Base-by-base conservation (phyloP, 2,797 vertebrate species). In the Siniperca obscura region DNA sequence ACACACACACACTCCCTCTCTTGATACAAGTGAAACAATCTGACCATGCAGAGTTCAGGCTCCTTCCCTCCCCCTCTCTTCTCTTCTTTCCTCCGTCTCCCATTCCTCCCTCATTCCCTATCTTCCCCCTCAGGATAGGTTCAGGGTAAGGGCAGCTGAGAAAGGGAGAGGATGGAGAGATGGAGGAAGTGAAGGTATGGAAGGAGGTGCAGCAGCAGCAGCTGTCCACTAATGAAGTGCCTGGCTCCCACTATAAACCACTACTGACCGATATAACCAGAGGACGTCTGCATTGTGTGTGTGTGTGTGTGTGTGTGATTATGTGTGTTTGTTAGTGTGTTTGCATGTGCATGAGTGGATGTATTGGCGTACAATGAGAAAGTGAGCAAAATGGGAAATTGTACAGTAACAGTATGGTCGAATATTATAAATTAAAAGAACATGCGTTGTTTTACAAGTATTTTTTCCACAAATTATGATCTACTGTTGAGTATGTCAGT, bases 151-250 rank as follows among this genome's bases (percentile, higher is more conserved):
- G 91, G 89, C 94, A 93, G 70, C 57, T 25, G 44, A 70, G 74
- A 81, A 81, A 70, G 74, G 72, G 75, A 50, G 73, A 82, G 74
- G 86, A 85, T 86, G 62, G 81, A 87, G 82, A 53, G 85, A 84
- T 76, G 82, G 74, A 90, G 74, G 74, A 83, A 84, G 78, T 82
- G 78, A 81, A 86, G 70, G 84, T 79, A 83, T 82, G 70, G 80
- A 83, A 81, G 86, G 80, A 90, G 83, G 69, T 72, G 70, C 70
- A 84, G 82, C 78, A 80, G 64, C 86, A 84, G 89, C 87, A 88
- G 78, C 79, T 87, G 90, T 89, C 86, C 67, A 68, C 86, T 93
- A 94, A 93, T 92, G 90, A 93, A 89, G 87, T 88, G 87, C 77
- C 87, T 78, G 82, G 62, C 81, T 90, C 77, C 73, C 40, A 62